Conservation (phyloP, 2,888 invertebrate genomes). For the Dryomyza anilis region DNA sequence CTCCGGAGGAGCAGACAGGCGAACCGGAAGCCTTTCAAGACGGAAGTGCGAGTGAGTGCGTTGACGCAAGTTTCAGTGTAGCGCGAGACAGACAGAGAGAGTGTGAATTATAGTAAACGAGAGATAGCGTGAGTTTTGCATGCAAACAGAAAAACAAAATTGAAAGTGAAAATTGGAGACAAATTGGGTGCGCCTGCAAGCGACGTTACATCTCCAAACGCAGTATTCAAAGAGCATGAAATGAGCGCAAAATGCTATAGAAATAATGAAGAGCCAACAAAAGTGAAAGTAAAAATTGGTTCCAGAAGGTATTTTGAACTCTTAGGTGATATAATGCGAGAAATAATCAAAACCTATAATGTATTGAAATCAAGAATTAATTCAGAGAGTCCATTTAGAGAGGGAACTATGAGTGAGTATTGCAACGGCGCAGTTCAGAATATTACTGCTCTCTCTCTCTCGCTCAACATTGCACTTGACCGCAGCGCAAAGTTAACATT, state of each 20-base stretch:
- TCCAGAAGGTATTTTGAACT: too few relatives aligned
- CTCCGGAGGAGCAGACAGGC: constrained; percentile 39
- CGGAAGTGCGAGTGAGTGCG: constrained; percentile 45
- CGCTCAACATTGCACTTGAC: not conserved
- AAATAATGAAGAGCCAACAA: constrained; percentile 21
- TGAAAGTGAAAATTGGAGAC: too few relatives aligned
- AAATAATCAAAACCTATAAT: not conserved
- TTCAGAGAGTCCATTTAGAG: constrained; percentile 1
- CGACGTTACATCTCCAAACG: too few relatives aligned
- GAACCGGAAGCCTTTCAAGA: constrained; percentile 53
- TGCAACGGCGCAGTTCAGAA: constrained; percentile 27
- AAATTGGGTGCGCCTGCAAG: constrained; percentile 26
- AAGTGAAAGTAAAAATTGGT: constrained; percentile 34
- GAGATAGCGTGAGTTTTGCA: constrained; percentile 9
- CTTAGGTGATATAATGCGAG: constrained; percentile 24
- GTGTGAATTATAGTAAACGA: constrained; percentile 22
- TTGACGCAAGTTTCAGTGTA: not conserved
- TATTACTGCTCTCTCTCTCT: not conserved
- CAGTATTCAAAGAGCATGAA: not conserved
- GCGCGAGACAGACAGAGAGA: constrained; percentile 21
- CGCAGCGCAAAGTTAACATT: not conserved
- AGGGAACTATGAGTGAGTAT: constrained; percentile 15
- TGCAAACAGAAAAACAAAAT: too few relatives aligned
- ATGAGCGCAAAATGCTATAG: not conserved
- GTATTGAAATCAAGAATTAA: too few relatives aligned